Conservation (phyloP, 1,140 invertebrate species). For the Procambarus clarkii region DNA sequence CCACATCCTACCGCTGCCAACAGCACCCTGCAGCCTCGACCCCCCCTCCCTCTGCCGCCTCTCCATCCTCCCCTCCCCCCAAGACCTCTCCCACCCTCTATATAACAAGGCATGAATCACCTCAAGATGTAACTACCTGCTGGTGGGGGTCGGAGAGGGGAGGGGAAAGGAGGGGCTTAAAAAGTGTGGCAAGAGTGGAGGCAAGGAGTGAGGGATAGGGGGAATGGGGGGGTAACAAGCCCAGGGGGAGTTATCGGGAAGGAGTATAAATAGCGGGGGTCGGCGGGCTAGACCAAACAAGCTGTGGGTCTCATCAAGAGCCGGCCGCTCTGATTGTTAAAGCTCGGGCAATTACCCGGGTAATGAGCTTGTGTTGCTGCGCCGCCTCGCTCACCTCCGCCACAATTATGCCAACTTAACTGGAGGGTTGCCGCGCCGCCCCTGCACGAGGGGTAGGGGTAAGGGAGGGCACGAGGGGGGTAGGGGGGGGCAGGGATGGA, state of each 20-base stretch:
- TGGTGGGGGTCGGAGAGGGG: no score
- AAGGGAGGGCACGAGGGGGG: no score
- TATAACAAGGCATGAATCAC: not conserved
- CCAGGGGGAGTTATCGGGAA: not conserved
- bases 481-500: no score
- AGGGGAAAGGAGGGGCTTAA: not conserved
- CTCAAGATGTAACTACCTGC: not conserved
- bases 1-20: no score
- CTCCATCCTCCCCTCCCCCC: not conserved
- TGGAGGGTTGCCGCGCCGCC: no score
- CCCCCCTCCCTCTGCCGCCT: not conserved
- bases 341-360: constrained; percentile 27
- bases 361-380: constrained; percentile 37
- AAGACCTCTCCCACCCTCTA: not conserved
- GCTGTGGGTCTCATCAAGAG: not conserved
- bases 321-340: constrained; percentile 25
- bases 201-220: not conserved
- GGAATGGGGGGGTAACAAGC: not conserved
- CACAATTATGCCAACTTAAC: constrained; percentile 39
- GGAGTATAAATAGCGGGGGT: constrained; percentile 8
- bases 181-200: not conserved
- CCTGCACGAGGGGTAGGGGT: not conserved
- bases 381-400: constrained; percentile 1
- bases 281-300: no score
- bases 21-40: not conserved